Evolutionary conservation across 2,888 invertebrate species (phyloP).

Genomic region (Therioaphis trifolii): DNA sequence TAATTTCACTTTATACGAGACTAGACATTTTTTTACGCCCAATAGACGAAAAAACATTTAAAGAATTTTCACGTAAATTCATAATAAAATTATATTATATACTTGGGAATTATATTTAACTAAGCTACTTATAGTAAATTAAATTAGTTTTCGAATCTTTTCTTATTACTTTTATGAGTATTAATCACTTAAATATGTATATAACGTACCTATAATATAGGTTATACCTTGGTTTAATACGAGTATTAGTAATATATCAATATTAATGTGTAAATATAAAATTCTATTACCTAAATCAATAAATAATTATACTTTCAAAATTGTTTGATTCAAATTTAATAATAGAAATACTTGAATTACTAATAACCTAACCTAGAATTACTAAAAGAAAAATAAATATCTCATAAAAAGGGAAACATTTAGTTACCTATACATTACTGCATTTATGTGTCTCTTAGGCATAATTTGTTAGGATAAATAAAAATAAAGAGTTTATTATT

Average conservation of each 20-base stretch:
- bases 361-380: neutral
- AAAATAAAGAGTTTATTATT: neutral
- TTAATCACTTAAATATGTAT: neutral
- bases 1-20: constrained; percentile 30
- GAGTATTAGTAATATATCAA: neutral
- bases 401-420: too few species aligned
- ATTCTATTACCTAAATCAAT: neutral
- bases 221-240: neutral
- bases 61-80: too few species aligned
- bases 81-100: too few species aligned
- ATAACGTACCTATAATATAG: neutral
- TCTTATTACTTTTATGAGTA: neutral
- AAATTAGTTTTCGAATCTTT: neutral
- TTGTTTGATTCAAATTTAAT: neutral
- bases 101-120: too few species aligned
- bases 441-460: neutral
- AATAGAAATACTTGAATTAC: neutral
- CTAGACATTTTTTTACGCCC: neutral
- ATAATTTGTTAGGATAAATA: neutral
- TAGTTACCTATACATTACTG: neutral
- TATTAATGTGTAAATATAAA: neutral
- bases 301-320: neutral
- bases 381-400: neutral
- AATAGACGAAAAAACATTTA: neutral
- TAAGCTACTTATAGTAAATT: too few species aligned